Conservation (phyloP, 2,113 vertebrate genomes). For the Xiphophorus couchianus region DNA sequence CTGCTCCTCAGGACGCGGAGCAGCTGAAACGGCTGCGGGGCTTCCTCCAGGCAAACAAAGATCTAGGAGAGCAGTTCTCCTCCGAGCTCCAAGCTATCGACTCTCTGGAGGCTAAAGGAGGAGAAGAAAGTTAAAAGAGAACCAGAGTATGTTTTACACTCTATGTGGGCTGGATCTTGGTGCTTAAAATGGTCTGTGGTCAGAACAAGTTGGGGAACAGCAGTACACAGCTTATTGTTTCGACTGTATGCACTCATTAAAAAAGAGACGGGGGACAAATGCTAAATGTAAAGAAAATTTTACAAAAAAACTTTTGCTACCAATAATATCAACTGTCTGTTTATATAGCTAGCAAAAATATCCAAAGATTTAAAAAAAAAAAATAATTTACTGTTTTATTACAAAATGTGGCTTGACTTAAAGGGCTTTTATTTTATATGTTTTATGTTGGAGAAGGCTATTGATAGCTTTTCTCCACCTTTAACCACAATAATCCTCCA, state of each 20-base stretch:
- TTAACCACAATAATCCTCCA: no score
- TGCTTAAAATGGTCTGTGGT: neutral
- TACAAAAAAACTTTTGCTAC: neutral
- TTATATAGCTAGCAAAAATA: neutral
- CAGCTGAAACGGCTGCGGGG: slow-evolving; percentile 54
- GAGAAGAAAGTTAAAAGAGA: neutral
- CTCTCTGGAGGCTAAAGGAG: slow-evolving; percentile 26
- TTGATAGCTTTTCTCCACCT: no score
- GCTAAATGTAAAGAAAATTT: no score
- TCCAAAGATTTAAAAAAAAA: no score
- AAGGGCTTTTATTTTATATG: neutral
- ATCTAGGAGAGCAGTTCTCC: slow-evolving; percentile 69
- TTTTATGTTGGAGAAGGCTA: neutral
- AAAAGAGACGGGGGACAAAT: neutral
- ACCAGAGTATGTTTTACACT: neutral
- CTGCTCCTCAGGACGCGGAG: slow-evolving; percentile 42
- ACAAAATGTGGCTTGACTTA: neutral
- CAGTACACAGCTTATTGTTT: neutral
- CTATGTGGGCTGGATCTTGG: neutral
- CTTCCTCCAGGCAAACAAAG: slow-evolving; percentile 69
- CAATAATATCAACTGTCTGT: neutral
- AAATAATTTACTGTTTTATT: neutral
- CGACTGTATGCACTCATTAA: neutral
- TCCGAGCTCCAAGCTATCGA: slow-evolving; percentile 54
- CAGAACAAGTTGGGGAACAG: neutral